Percentiles rank a stretch among this genome's conserved stretches.
Evolutionary conservation across 2,113 vertebrate genomes (phyloP).

Genomic region (Reinhardtius hippoglossoides): DNA sequence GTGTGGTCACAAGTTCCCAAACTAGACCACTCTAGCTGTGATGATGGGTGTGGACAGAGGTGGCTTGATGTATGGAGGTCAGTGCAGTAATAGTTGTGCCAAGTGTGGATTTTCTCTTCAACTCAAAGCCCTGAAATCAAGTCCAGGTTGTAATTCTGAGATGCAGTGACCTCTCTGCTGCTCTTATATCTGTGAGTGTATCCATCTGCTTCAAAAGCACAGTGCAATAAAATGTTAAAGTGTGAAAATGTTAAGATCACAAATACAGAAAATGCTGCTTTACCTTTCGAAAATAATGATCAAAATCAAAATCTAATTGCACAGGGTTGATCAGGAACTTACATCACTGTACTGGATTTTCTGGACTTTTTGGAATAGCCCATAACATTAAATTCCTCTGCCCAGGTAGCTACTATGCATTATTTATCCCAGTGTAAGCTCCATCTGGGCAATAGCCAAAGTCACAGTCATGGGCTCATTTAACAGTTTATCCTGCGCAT

Average conservation of each 20-base stretch:
- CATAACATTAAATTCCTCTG: not conserved
- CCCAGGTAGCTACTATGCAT: not conserved
- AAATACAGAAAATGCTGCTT: no score
- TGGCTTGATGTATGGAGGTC: no score
- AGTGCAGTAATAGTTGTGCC: no score
- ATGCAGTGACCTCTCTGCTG: not conserved
- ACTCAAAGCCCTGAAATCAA: not conserved
- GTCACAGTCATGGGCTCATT: not conserved
- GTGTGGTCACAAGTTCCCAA: no score
- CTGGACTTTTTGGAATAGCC: not conserved
- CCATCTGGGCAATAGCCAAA: slow-evolving; percentile 2
- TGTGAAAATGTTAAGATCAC: not conserved
- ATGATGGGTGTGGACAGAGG: no score
- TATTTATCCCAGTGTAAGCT: not conserved
- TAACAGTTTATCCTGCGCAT: not conserved
- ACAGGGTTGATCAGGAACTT: not conserved
- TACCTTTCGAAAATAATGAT: not conserved
- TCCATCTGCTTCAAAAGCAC: not conserved
- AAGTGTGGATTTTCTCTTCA: not conserved
- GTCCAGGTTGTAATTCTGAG: not conserved
- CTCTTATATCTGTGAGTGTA: not conserved
- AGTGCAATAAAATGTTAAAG: not conserved
- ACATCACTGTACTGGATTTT: not conserved
- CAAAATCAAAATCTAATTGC: not conserved
- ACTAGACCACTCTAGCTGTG: no score